A percentile compares a stretch with the other conserved stretches of the same genome.
phyloP scores from a whole-genome alignment of 2,797 vertebrate species.

The Erethizon dorsatum region DNA sequence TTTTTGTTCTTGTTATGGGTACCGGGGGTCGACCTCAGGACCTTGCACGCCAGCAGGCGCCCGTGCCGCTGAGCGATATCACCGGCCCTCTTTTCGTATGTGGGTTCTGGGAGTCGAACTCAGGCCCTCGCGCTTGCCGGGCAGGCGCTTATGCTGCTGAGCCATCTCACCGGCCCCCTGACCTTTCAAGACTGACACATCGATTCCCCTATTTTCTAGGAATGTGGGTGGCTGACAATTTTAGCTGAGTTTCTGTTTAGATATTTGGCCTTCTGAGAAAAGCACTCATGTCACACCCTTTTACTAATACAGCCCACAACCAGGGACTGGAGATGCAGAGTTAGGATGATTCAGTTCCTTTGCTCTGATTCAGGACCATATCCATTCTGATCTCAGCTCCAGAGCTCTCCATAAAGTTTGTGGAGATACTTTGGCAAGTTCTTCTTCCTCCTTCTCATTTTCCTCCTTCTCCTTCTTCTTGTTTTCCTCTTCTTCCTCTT shows the following conservation, averaged over 20 bases:
- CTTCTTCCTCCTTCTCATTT: not conserved
- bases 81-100: no score
- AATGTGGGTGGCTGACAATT: not conserved
- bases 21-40: no score
- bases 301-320: not conserved
- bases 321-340: not conserved
- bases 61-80: no score
- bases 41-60: no score
- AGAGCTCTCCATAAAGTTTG: not conserved
- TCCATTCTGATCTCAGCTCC: not conserved
- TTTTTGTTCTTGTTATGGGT: no score
- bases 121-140: no score
- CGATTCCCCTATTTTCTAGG: not conserved
- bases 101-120: no score
- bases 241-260: not conserved
- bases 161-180: no score
- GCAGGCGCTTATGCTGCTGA: no score
- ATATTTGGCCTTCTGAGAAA: not conserved
- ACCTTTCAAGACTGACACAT: not conserved
- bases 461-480: not conserved
- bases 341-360: not conserved
- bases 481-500: not conserved
- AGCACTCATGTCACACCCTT: not conserved
- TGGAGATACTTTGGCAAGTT: not conserved
- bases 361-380: not conserved